Conservation (phyloP, 2,888 invertebrate genomes). For the Scotopteryx bipunctaria region DNA sequence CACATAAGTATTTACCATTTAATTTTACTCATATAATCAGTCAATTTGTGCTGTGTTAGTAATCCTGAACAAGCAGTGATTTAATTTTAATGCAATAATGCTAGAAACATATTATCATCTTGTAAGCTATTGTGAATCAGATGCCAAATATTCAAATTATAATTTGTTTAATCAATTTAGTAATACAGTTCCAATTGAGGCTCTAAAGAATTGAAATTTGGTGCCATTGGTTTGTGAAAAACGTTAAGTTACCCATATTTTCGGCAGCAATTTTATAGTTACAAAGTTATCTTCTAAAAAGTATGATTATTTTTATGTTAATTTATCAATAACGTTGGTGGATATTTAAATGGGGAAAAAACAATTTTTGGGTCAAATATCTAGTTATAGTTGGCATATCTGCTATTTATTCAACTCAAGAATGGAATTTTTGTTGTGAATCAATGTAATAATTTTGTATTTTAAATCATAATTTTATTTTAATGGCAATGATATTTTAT, state of each 20-base stretch:
- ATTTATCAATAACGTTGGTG: too few relatives aligned
- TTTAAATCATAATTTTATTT: constrained; percentile 49
- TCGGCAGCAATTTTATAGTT: constrained; percentile 38
- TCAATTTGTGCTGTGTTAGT: constrained; percentile 70
- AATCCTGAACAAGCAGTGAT: constrained; percentile 64
- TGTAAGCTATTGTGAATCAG: constrained; percentile 69
- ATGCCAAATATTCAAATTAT: constrained; percentile 77
- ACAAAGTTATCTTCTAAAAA: neutral
- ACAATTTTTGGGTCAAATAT: too few relatives aligned
- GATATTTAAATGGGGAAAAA: too few relatives aligned
- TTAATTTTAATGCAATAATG: constrained; percentile 42
- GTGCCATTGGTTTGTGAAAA: constrained; percentile 56
- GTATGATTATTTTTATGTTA: constrained; percentile 40
- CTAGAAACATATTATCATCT: constrained; percentile 39
- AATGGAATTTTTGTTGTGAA: too few relatives aligned
- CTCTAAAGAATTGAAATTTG: constrained; percentile 41
- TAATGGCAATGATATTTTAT: constrained; percentile 46
- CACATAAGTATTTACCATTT: constrained; percentile 48
- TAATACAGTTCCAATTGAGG: constrained; percentile 59
- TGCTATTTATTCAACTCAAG: too few relatives aligned
- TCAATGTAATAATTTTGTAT: too few relatives aligned
- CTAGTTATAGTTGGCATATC: too few relatives aligned
- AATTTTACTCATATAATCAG: constrained; percentile 49
- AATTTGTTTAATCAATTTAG: constrained; percentile 50
- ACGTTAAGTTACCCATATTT: constrained; percentile 49